Evolutionary conservation across 35 echinoderm and acorn worm species (phyloP).

Genomic region (Hemicentrotus pulcherrimus): DNA sequence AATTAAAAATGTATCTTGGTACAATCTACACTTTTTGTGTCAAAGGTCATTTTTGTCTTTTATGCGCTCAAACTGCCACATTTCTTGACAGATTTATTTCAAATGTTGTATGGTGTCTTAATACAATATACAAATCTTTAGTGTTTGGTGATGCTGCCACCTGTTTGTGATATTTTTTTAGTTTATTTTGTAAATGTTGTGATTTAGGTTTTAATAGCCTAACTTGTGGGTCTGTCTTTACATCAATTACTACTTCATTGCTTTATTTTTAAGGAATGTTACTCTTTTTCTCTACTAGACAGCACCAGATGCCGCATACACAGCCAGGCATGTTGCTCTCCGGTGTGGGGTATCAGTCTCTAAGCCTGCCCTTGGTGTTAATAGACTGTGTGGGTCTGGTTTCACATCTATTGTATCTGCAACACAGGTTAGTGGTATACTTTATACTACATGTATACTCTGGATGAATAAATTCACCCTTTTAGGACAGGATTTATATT

Average conservation of each 20-base stretch:
- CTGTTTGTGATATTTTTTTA: too few species aligned
- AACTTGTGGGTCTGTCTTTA: background rate
- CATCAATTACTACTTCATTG: background rate
- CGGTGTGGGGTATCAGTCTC: slow-evolving; percentile 65
- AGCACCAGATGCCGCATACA: slow-evolving; percentile 86
- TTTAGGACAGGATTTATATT: too few species aligned
- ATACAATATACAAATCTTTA: too few species aligned
- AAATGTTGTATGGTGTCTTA: too few species aligned
- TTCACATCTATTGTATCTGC: slow-evolving; percentile 90
- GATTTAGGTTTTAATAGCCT: background rate
- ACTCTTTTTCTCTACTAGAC: slow-evolving; percentile 59
- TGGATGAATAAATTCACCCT: background rate
- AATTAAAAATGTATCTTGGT: too few species aligned
- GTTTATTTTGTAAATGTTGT: too few species aligned
- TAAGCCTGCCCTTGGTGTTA: slow-evolving; percentile 87
- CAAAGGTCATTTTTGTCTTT: too few species aligned
- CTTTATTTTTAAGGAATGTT: background rate
- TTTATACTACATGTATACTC: background rate
- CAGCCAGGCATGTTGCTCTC: slow-evolving; percentile 82
- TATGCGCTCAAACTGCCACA: too few species aligned
- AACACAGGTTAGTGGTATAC: slow-evolving; percentile 63
- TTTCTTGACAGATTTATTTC: too few species aligned
- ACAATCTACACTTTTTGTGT: too few species aligned
- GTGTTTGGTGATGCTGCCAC: too few species aligned
- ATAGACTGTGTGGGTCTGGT: slow-evolving; percentile 93